Percentiles rank a stretch among this genome's conserved stretches.
phyloP scores from a whole-genome alignment of 2,797 vertebrate species.

The Phyllotis vaccarum region DNA sequence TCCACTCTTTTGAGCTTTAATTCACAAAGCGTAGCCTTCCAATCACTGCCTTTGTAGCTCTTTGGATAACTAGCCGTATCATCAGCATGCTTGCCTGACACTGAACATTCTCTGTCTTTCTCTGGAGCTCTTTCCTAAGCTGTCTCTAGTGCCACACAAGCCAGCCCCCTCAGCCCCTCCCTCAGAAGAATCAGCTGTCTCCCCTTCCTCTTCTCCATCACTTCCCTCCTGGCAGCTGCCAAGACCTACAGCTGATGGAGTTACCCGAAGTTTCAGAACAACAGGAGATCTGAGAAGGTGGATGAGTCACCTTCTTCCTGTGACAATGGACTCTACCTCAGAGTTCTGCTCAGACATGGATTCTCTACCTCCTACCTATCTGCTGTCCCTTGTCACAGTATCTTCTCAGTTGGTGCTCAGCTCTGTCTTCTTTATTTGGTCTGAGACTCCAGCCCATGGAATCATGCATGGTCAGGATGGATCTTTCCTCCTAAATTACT shows the following conservation, averaged over 20 bases:
- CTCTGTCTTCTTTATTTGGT: not conserved
- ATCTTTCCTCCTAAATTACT: not conserved
- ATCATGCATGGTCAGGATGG: not conserved
- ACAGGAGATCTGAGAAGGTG: not conserved
- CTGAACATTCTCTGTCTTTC: not conserved
- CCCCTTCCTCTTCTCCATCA: not conserved
- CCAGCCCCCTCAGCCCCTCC: not conserved
- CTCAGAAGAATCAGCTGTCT: not conserved
- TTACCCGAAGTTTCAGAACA: not conserved
- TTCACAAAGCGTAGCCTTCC: not conserved
- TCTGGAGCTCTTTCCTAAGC: not conserved
- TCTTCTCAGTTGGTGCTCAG: not conserved
- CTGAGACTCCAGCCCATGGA: not conserved
- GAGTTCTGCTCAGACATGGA: not conserved
- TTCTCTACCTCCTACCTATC: not conserved
- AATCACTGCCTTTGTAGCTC: not conserved
- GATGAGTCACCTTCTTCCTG: not conserved
- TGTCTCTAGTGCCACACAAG: not conserved
- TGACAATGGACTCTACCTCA: not conserved
- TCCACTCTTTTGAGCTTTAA: not conserved
- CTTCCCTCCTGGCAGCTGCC: not conserved
- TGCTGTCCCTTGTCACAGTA: fast-evolving
- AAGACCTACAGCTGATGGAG: not conserved
- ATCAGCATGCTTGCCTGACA: not conserved
- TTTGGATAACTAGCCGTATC: not conserved